Evolutionary conservation across 1,140 invertebrate species (phyloP).

Genomic region (Diachasmimorpha longicaudata): DNA sequence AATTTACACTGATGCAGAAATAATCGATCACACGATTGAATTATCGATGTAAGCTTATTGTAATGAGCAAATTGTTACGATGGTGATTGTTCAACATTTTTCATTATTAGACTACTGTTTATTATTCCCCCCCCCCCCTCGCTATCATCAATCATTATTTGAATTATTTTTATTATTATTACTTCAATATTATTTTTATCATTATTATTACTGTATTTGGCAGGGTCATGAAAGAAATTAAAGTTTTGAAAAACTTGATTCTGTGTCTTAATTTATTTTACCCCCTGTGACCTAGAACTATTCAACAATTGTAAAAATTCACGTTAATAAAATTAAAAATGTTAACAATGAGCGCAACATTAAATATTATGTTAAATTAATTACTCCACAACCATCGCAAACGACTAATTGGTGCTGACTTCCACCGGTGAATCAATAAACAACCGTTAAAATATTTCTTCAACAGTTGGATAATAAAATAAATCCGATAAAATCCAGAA

Average conservation of each 20-base stretch:
- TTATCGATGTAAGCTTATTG: neutral
- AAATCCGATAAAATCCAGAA: constrained; percentile 26
- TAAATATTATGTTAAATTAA: too few relatives aligned
- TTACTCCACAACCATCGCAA: too few relatives aligned
- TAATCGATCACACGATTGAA: neutral
- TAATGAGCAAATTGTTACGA: neutral
- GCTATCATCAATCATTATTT: constrained; percentile 50
- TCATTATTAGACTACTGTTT: neutral
- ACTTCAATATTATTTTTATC: constrained; percentile 45
- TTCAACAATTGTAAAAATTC: too few relatives aligned
- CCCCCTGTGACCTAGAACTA: neutral
- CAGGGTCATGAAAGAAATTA: constrained; percentile 61
- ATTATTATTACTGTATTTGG: constrained; percentile 64
- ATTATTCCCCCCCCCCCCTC: constrained; percentile 20
- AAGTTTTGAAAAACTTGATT: constrained; percentile 48
- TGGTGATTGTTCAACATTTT: neutral
- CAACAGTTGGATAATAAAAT: constrained; percentile 11
- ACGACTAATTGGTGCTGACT: too few relatives aligned
- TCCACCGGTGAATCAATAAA: too few relatives aligned
- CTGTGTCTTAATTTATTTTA: constrained; percentile 22
- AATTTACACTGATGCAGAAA: too few relatives aligned
- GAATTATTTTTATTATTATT: constrained; percentile 27
- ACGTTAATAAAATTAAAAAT: too few relatives aligned
- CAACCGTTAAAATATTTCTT: too few relatives aligned
- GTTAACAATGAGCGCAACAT: too few relatives aligned